phyloP scores from a whole-genome alignment of 1,140 invertebrate species.

The Papilio aristodemus region DNA sequence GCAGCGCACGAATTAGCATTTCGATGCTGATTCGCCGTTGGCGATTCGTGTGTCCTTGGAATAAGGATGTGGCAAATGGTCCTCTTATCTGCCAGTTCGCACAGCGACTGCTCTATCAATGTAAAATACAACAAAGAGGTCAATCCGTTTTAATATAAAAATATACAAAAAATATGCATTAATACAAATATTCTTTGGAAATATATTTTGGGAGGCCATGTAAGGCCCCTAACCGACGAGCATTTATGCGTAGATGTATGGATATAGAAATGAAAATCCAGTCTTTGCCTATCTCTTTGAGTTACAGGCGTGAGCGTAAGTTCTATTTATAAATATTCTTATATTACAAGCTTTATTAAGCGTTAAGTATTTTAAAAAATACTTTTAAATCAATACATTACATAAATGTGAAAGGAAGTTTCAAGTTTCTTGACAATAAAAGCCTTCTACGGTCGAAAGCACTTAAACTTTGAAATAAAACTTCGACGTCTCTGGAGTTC shows the following conservation, averaged over 20 bases:
- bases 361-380: constrained; percentile 9
- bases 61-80: constrained; percentile 69
- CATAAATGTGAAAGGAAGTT: background rate
- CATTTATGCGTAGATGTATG: too few species aligned
- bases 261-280: too few species aligned
- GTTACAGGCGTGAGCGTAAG: too few species aligned
- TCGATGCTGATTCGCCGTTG: constrained; percentile 56
- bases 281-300: too few species aligned
- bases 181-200: too few species aligned
- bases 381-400: background rate
- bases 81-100: constrained; percentile 55
- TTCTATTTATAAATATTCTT: too few species aligned
- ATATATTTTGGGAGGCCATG: too few species aligned
- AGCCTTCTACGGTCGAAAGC: constrained; percentile 1
- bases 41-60: constrained; percentile 62
- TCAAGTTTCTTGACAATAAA: background rate
- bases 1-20: constrained; percentile 70
- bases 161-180: constrained; percentile 1
- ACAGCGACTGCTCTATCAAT: constrained; percentile 29
- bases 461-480: constrained; percentile 17
- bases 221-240: too few species aligned
- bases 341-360: too few species aligned
- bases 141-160: constrained; percentile 5
- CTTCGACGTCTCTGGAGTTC: background rate
- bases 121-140: background rate